These are phyloP conservation scores for Holotrichia oblita DNA, from an alignment of 1,140 invertebrate species.

Conservation along the genomic window DNA sequence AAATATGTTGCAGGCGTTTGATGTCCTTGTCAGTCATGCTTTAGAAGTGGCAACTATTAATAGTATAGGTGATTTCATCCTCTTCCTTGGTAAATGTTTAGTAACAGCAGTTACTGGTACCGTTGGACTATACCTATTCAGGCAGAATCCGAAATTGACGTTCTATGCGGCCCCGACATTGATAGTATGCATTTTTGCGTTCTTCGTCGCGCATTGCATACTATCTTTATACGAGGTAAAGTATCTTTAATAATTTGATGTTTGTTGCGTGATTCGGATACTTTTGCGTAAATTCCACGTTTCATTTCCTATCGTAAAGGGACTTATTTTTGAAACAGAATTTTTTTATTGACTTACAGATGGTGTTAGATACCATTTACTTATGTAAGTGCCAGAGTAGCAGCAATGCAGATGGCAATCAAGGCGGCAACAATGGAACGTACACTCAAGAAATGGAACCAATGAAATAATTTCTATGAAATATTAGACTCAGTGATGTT, in stretches of 20 bases:
- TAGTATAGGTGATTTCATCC: conserved; percentile 92
- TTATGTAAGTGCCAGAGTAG: conserved; percentile 93
- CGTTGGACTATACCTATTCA: conserved; percentile 78
- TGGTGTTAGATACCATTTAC: conserved; percentile 94
- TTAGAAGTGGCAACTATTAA: conserved; percentile 92
- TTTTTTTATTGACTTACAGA: conserved; percentile 78
- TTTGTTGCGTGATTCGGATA: conserved; percentile 40
- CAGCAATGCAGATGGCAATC: conserved; percentile 56
- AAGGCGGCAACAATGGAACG: conserved; percentile 51
- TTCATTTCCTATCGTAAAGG: no score
- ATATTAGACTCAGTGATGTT: background rate
- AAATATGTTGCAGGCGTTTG: conserved; percentile 77
- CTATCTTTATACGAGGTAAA: conserved; percentile 92
- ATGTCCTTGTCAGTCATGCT: conserved; percentile 82
- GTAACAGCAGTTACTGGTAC: conserved; percentile 82
- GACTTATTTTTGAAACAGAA: no score
- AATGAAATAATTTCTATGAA: conserved; percentile 50
- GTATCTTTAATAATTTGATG: conserved; percentile 30
- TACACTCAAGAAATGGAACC: conserved; percentile 53
- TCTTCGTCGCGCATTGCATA: conserved; percentile 92
- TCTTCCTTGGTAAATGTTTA: conserved; percentile 92
- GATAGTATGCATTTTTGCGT: conserved; percentile 87
- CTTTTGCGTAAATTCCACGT: background rate
- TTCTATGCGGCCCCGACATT: conserved; percentile 89
- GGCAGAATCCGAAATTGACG: conserved; percentile 74